Base-by-base conservation (phyloP, 2,113 vertebrate genomes). In the Amphiprion ocellaris region DNA sequence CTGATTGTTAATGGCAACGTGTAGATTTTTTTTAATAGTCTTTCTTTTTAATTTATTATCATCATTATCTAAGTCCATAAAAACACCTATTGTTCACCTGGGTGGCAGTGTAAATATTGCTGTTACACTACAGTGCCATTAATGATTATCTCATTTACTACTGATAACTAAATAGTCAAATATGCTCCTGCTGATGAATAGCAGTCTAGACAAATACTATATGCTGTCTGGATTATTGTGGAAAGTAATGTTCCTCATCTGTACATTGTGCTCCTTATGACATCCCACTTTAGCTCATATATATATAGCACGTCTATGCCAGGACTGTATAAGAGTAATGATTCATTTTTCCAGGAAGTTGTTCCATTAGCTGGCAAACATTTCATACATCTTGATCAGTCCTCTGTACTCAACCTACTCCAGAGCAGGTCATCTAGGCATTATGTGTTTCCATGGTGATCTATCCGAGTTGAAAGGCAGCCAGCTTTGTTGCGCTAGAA, bases 341-440 rank as follows among this genome's bases (percentile, higher is more conserved):
- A 55, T 17, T 59, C 50, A 4, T n/a, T 46, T 65, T 39, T 7
- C 3, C 26, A 49, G 46, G n/a, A 24, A 46, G 28, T 24, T 59
- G 30, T 46, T 26, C 58, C 14, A 62, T 68, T 39, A 24, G 21
- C 17, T 61, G 37, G 3, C 4, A 1, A 39, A 61, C 23, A 1
- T 0, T 49, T 56, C 6, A 39, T 7, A 23, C 21, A 21, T 47
- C 59, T 60, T 26, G 12, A 55, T 59, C 50, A 10, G 10, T 67
- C 47, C 6, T 30, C 9, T 56, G n/a, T 50, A 41, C 5, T 64
- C 23, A 37, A 58, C 12, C 50, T 46, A 56, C 9, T 44, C 26
- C 21, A 39, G 26, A 60, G 23, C 39, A 28, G 60, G 19, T 80
- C 59, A 64, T 60, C 9, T 37, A 60, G 73, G 24, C 30, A 30